Base-by-base conservation (phyloP, 2,797 vertebrate species). In the Tenualosa thibaudeaui region DNA sequence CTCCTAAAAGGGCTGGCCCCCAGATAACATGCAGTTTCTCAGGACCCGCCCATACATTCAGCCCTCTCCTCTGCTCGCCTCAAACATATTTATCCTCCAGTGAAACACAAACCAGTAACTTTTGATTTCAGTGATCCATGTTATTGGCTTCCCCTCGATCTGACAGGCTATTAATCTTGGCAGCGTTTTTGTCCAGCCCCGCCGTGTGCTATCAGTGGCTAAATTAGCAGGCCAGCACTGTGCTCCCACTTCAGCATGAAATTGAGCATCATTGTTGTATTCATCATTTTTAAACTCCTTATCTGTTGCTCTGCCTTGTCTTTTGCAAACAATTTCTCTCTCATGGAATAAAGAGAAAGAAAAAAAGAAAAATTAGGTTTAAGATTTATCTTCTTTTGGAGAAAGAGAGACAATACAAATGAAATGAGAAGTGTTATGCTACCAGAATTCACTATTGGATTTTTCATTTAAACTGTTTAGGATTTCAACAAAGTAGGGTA, bases 81-180 rank as follows among this genome's bases (percentile, higher is more conserved):
- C 88, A 90, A 91, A 94, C 90, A 92, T 92, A 92, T 93, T 90
- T 92, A 92, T 93, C 89, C 89, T 85, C 50, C 86, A 88, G 58
- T 86, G 84, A 88, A 92, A 93, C 88, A 90, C 89, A 91, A 91
- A 89, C 85, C 90, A 88, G 90, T 90, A 91, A 88, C 92, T 92
- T 92, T 92, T 92, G 92, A 92, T 93, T 91, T 90, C 93, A 94
- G 90, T 93, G 92, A 94, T 94, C 94, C 94, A 92, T 95, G 94
- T 93, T 94, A 94, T 94, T 94, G 93, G 92, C 90, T 94, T 92
- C 90, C 89, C 90, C 37, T 92, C 90, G 88, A 87, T 85, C 90
- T 93, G 93, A 94, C 93, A 94, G 92, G 91, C 91, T 91, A 95
- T 95, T 95, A 90, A 94, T 95, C 93, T 94, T 91, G 86, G 86